phyloP scores from a whole-genome alignment of 2,888 invertebrate genomes.

The Drosophila limbata region DNA sequence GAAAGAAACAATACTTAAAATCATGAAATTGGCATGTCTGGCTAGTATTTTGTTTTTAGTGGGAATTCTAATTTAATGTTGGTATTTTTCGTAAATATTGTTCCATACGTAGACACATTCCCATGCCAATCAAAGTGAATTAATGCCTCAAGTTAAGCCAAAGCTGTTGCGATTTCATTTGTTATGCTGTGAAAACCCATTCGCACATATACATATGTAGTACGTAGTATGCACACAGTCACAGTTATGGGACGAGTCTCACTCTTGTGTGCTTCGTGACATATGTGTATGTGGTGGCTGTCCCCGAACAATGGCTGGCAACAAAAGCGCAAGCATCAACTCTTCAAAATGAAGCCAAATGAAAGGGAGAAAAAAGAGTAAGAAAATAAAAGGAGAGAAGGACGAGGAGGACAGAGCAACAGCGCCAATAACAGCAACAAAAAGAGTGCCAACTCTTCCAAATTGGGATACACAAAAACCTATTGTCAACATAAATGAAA shows the following conservation, averaged over 20 bases:
- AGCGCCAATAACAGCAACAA: conserved; percentile 32
- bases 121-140: conserved; percentile 63
- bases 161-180: conserved; percentile 72
- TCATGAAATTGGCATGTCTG: too few species aligned
- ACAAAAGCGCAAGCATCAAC: conserved; percentile 75
- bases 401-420: conserved; percentile 5
- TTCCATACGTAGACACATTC: neutral
- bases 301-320: conserved; percentile 58
- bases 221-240: neutral
- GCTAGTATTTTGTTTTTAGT: neutral
- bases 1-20: too few species aligned
- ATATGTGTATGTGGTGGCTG: conserved; percentile 59
- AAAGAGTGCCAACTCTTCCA: conserved; percentile 39
- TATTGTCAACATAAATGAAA: conserved; percentile 79
- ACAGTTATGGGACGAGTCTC: neutral
- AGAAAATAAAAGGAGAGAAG: conserved; percentile 10
- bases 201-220: neutral
- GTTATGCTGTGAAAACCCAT: conserved; percentile 16
- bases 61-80: neutral
- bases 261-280: conserved; percentile 41
- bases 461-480: conserved; percentile 65
- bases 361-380: conserved; percentile 19
- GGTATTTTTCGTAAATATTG: neutral
- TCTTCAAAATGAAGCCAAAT: conserved; percentile 64
- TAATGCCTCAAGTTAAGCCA: conserved; percentile 59